Evolutionary conservation across 2,888 invertebrate species (phyloP).

Genomic region (Phanerotoma sp.): DNA sequence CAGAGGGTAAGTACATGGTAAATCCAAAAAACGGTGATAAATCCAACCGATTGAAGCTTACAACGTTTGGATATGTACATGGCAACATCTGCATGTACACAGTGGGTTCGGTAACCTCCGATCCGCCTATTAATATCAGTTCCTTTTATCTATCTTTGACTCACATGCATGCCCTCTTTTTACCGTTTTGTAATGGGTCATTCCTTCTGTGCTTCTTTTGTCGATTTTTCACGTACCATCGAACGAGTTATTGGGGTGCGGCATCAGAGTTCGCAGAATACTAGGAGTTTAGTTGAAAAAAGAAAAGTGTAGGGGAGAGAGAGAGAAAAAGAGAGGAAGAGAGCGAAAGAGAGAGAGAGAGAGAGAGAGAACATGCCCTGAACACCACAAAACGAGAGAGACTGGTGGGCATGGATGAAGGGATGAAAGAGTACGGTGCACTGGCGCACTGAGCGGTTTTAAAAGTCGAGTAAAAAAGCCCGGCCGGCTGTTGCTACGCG

Average conservation of each 20-base stretch:
- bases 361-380: neutral
- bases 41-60: too few relatives aligned
- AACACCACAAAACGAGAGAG: constrained; percentile 3
- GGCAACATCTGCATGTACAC: too few relatives aligned
- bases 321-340: neutral
- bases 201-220: constrained; percentile 11
- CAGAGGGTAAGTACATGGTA: too few relatives aligned
- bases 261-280: neutral
- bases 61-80: too few relatives aligned
- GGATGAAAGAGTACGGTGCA: constrained; percentile 28
- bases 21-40: too few relatives aligned
- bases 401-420: constrained; percentile 23
- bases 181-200: constrained; percentile 9
- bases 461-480: constrained; percentile 44
- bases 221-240: constrained; percentile 13
- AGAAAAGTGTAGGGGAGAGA: neutral
- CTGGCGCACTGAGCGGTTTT: constrained; percentile 31
- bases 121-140: neutral
- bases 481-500: constrained; percentile 49
- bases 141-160: constrained; percentile 1
- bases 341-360: constrained; percentile 4
- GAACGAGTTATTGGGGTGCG: neutral
- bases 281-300: neutral
- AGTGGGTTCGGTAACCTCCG: neutral
- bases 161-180: constrained; percentile 3